phyloP scores from a whole-genome alignment of 92 coral and sea anemone species.

The Porites lobata region DNA sequence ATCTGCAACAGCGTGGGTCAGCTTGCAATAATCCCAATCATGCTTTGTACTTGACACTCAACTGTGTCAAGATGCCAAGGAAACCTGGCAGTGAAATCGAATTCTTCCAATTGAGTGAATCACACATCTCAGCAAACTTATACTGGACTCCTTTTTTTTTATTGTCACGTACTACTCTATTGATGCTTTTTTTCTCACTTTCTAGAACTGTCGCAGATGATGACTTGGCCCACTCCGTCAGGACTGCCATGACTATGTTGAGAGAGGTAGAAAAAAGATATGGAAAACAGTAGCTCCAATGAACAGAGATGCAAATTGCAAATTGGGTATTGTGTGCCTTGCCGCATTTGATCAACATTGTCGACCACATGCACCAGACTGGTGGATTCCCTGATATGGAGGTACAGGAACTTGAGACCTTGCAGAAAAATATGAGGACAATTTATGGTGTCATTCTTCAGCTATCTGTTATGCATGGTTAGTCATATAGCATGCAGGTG shows the following conservation, averaged over 20 bases:
- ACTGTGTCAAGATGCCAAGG: too few relatives aligned
- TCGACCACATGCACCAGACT: conserved; percentile 13
- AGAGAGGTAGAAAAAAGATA: conserved; percentile 24
- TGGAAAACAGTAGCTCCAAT: conserved; percentile 8
- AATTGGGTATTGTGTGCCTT: conserved; percentile 42
- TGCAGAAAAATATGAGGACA: conserved; percentile 38
- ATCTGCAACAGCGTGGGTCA: too few relatives aligned
- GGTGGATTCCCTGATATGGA: neutral
- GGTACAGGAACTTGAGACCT: conserved; percentile 15
- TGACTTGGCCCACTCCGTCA: conserved; percentile 14
- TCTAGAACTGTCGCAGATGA: conserved; percentile 5
- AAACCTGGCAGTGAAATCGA: too few relatives aligned
- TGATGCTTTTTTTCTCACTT: too few relatives aligned
- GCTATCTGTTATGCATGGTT: conserved; percentile 40
- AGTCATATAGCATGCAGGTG: conserved; percentile 41
- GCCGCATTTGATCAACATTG: conserved; percentile 37
- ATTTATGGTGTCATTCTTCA: neutral
- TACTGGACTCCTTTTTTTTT: too few relatives aligned
- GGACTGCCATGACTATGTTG: conserved; percentile 13
- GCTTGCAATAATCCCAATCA: too few relatives aligned
- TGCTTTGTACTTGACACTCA: too few relatives aligned
- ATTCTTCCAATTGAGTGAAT: too few relatives aligned
- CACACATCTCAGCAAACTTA: too few relatives aligned
- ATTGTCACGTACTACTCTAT: too few relatives aligned
- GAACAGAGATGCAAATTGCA: conserved; percentile 51